Evolutionary conservation across 64 coral and sea anemone genomes (phyloP).

Genomic region (Actinia equina): DNA sequence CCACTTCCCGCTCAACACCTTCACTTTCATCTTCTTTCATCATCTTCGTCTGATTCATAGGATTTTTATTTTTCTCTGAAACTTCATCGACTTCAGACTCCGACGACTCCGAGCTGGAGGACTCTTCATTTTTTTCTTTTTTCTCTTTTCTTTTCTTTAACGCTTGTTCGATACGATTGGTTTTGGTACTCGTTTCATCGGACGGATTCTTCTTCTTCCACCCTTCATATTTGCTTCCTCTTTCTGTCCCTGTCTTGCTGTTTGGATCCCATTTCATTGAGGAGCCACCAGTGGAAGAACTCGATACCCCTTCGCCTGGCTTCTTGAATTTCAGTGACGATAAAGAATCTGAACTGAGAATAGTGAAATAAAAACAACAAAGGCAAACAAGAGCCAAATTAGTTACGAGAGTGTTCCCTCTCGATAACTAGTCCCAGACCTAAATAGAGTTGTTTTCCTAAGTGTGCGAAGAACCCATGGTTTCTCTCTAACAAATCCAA

Average conservation of each 20-base stretch:
- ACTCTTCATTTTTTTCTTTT: neutral
- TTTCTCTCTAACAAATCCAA: neutral
- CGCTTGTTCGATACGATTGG: slow-evolving; percentile 6
- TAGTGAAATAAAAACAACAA: neutral
- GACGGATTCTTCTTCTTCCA: slow-evolving; percentile 70
- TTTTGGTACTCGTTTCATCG: neutral
- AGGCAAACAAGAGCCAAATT: no score
- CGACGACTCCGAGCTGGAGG: neutral
- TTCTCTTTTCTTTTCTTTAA: slow-evolving; percentile 3
- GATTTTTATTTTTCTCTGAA: neutral
- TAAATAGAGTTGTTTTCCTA: no score
- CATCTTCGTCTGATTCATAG: neutral
- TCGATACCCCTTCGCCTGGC: slow-evolving; percentile 8
- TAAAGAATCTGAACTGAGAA: neutral
- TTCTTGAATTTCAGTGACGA: slow-evolving; percentile 35
- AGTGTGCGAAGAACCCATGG: no score
- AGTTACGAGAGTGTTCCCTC: no score
- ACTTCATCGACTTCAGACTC: slow-evolving; percentile 5
- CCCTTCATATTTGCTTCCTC: slow-evolving; percentile 13
- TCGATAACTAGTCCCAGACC: no score
- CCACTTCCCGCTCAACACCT: neutral
- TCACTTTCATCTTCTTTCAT: neutral
- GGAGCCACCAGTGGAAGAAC: slow-evolving; percentile 1
- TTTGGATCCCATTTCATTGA: slow-evolving; percentile 31
- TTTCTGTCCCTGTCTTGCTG: neutral